Evolutionary conservation across 92 coral and sea anemone genomes (phyloP).

Genomic region (Heteractis magnifica): DNA sequence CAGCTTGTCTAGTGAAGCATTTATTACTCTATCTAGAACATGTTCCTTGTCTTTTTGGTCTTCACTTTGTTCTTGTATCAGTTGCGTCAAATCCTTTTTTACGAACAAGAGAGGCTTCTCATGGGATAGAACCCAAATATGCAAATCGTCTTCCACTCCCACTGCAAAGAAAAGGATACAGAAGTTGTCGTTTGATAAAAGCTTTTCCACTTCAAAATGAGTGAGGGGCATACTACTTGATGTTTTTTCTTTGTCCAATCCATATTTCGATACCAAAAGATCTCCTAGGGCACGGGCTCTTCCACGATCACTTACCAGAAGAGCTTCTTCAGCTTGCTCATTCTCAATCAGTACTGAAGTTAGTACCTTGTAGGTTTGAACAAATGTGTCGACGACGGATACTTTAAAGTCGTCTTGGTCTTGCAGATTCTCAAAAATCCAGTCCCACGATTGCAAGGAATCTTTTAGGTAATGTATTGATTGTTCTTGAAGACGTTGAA

Average conservation of each 20-base stretch:
- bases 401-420: not conserved
- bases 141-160: no score
- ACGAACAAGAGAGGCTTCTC: no score
- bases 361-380: not conserved
- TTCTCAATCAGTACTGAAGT: not conserved
- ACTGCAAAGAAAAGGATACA: not conserved
- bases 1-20: no score
- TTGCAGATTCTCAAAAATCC: not conserved
- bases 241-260: not conserved
- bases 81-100: no score
- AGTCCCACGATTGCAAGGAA: not conserved
- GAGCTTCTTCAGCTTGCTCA: not conserved
- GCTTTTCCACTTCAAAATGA: not conserved
- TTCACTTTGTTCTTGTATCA: no score
- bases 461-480: not conserved
- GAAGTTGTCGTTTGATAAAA: not conserved
- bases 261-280: not conserved
- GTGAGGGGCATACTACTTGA: not conserved
- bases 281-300: not conserved
- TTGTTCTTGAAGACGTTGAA: not conserved
- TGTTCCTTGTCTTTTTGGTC: no score
- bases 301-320: not conserved
- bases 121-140: no score
- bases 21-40: no score
- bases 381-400: conserved; percentile 2